Base-by-base conservation (phyloP, 2,888 invertebrate species). In the Hylaea fasciaria region DNA sequence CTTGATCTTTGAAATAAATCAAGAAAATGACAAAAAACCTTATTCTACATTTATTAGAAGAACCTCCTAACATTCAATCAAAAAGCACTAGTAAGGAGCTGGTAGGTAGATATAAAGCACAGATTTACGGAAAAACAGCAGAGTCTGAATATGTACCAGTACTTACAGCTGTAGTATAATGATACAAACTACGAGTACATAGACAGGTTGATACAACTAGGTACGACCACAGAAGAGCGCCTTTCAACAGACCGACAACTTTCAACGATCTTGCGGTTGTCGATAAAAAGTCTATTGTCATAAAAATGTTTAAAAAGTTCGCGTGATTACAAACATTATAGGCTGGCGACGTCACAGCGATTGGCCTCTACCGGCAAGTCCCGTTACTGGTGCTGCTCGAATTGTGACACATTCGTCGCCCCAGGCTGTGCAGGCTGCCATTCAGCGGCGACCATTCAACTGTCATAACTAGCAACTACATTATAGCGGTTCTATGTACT, bases 341-440 rank as follows among this genome's bases (percentile, higher is more conserved):
- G 52, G 14, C 47, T 22, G 17, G 44, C 43, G 39, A 62, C 62
- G 60, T 64, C 55, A 64, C 35, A 50, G 17, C 49, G 16, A 50
- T 48, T 63, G 57, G 47, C 59, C 54, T 53, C 53, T 52, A 46
- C 49, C 32, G 22, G 48, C 54, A 52, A 44, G 47, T 63, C 55
- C 63, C 66, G 66, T 66, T 66, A 63, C 40, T 29, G 43, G 13
- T 32, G n/a, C 40, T 37, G 44, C 39, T 56, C 39, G 48, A 44
- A 51, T 56, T 57, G 61, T 62, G 61, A 62, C 61, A 62, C 61
- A 62, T 62, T 52, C 51, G 22, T 32, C 39, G 56, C 56, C 61
- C 16, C 43, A 17, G 46, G 59, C 54, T 32, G 16, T 40, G 29
- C 54, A 40, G 49, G 13, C 49, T n/a, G 49, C 59, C 59, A 49